phyloP scores from a whole-genome alignment of 2,113 vertebrate genomes.

The Cyanoramphus novaezelandiae region DNA sequence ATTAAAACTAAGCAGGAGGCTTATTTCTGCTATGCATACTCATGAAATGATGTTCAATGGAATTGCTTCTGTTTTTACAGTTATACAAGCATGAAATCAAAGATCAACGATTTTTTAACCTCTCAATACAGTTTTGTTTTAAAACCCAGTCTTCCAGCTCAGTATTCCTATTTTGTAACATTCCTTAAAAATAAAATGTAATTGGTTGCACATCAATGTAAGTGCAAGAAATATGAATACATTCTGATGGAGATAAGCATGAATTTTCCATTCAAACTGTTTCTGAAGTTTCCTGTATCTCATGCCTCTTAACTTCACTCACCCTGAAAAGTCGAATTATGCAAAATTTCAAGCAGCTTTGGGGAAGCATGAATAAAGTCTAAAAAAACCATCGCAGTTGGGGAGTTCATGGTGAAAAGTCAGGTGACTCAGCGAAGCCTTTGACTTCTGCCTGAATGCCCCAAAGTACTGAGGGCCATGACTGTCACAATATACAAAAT shows the following conservation, averaged over 20 bases:
- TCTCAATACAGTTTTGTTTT: neutral
- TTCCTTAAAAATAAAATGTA: constrained; percentile 1
- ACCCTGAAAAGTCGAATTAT: neutral
- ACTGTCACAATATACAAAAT: neutral
- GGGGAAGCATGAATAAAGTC: neutral
- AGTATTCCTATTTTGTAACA: neutral
- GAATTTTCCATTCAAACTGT: neutral
- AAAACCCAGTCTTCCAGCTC: neutral
- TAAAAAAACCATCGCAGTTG: neutral
- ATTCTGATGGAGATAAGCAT: neutral
- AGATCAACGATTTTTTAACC: constrained; percentile 40
- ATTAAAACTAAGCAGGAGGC: constrained; percentile 15
- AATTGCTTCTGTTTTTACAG: constrained; percentile 18
- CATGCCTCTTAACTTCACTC: neutral
- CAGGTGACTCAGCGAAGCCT: neutral
- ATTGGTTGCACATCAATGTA: neutral
- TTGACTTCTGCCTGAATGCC: neutral
- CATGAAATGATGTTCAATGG: neutral
- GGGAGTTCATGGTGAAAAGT: neutral
- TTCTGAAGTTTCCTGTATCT: neutral
- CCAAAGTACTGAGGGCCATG: neutral
- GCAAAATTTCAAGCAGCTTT: neutral
- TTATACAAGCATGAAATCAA: constrained; percentile 24
- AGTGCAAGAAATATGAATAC: neutral
- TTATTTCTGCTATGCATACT: constrained; percentile 18